Conservation (phyloP, 2,888 invertebrate species). For the Rhogogaster chlorosoma region DNA sequence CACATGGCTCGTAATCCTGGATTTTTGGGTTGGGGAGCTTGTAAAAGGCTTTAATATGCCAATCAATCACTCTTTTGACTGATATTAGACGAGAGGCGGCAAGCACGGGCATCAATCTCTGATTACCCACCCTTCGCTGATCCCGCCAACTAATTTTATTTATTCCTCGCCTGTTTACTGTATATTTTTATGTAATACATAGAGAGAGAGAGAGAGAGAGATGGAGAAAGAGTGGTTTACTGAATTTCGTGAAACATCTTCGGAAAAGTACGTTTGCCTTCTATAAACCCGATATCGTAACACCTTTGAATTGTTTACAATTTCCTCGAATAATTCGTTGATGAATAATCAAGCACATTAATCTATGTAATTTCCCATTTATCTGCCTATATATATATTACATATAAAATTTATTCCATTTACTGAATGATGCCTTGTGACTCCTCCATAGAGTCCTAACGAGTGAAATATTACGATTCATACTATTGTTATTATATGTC, state of each 20-base stretch:
- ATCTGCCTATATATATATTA: background rate
- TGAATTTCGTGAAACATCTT: background rate
- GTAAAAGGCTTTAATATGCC: constrained; percentile 60
- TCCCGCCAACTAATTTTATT: constrained; percentile 57
- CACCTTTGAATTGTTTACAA: background rate
- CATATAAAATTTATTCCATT: background rate
- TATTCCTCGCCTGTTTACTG: constrained; percentile 51
- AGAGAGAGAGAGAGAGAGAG: background rate
- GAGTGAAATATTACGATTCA: background rate
- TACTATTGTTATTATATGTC: background rate
- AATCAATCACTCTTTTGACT: constrained; percentile 65
- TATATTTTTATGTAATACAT: background rate
- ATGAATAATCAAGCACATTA: background rate
- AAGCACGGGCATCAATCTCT: constrained; percentile 65
- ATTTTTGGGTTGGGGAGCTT: constrained; percentile 54
- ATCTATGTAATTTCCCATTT: background rate
- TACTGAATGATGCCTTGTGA: background rate
- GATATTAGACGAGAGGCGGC: constrained; percentile 63
- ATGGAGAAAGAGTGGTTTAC: background rate
- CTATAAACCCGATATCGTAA: background rate
- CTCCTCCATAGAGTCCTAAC: background rate
- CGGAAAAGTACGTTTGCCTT: background rate
- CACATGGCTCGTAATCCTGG: constrained; percentile 41
- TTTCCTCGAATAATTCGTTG: background rate
- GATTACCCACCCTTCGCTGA: constrained; percentile 63